phyloP scores from a whole-genome alignment of 2,888 invertebrate genomes.

The Petrophora chlorosata region DNA sequence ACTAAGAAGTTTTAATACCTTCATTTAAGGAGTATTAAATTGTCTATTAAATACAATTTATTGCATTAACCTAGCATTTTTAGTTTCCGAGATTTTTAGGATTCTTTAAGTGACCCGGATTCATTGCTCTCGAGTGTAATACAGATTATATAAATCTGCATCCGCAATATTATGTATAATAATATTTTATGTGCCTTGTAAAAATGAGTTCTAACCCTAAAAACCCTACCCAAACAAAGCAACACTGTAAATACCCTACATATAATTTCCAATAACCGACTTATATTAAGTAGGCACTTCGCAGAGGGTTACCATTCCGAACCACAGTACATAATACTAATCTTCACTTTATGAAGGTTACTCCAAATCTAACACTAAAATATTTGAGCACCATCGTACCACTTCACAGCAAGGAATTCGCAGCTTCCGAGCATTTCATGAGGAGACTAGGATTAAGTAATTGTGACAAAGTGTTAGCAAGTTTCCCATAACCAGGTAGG shows the following conservation, averaged over 20 bases:
- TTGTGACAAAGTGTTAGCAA: conserved; percentile 5
- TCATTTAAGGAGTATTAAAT: no score
- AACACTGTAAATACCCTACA: neutral
- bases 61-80: no score
- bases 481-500: neutral
- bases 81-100: no score
- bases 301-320: conserved; percentile 4
- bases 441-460: neutral
- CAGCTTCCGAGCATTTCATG: neutral
- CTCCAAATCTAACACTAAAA: conserved; percentile 10
- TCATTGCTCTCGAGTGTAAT: no score
- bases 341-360: conserved; percentile 21
- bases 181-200: no score
- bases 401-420: neutral
- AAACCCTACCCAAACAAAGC: conserved; percentile 9
- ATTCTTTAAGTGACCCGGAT: no score
- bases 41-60: no score
- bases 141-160: no score
- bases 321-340: conserved; percentile 16
- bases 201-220: no score
- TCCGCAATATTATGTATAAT: no score
- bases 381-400: neutral
- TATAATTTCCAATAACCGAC: conserved; percentile 13
- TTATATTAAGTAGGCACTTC: neutral
- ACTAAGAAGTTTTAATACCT: no score